Conservation (phyloP, 1,140 invertebrate genomes). For the Spodoptera frugiperda region DNA sequence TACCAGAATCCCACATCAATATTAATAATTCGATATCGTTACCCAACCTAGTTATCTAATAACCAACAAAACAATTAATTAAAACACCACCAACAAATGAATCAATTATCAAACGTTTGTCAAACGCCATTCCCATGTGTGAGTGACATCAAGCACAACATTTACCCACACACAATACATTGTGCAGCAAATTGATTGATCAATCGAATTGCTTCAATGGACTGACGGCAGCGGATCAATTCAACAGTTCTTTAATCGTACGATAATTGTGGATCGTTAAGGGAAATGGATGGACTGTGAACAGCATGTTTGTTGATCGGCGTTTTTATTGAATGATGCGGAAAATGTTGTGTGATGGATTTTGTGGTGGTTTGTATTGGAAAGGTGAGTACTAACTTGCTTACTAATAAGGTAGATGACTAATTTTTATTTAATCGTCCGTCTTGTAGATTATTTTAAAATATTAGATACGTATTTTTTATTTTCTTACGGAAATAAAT, state of each 20-base stretch:
- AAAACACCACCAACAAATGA: too few relatives aligned
- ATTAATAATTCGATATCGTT: too few relatives aligned
- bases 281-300: not conserved
- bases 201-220: conserved; percentile 13
- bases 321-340: not conserved
- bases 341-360: not conserved
- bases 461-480: too few relatives aligned
- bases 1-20: too few relatives aligned
- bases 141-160: not conserved
- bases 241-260: conserved; percentile 33
- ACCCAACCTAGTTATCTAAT: too few relatives aligned
- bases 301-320: conserved; percentile 1
- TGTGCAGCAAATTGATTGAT: conserved; percentile 36
- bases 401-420: too few relatives aligned
- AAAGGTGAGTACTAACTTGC: too few relatives aligned
- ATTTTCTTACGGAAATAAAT: too few relatives aligned
- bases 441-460: too few relatives aligned
- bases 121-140: not conserved
- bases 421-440: too few relatives aligned
- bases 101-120: not conserved
- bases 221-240: not conserved
- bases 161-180: conserved; percentile 35
- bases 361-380: not conserved
- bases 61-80: too few relatives aligned
- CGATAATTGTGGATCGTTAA: conserved; percentile 17